These are phyloP conservation scores for Muraenolepis orangiensis DNA, from an alignment of 2,797 vertebrate species.

Conservation along the genomic window DNA sequence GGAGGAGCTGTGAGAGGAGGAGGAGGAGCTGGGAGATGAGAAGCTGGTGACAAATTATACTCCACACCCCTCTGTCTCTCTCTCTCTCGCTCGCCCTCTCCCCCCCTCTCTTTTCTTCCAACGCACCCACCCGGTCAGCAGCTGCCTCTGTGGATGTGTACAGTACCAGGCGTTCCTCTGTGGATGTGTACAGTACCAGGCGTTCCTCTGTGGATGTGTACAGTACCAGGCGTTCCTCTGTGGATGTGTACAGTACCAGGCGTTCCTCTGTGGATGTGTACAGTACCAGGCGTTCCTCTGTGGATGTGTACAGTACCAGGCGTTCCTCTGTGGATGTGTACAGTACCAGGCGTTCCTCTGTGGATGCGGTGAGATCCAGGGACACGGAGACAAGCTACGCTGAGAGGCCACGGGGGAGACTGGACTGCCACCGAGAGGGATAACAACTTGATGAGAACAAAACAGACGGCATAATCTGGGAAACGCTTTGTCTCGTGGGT, in stretches of 20 bases:
- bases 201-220: background rate
- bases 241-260: background rate
- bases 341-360: background rate
- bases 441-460: background rate
- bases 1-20: conserved; percentile 49
- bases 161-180: too few species aligned
- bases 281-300: background rate
- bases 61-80: conserved; percentile 52
- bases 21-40: conserved; percentile 48
- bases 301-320: background rate
- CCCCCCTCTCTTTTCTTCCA: background rate
- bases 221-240: too few species aligned
- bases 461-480: background rate
- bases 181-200: background rate
- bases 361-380: background rate
- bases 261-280: background rate
- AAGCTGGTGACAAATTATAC: conserved; percentile 46
- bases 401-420: background rate
- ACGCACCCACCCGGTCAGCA: background rate
- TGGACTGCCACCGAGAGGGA: background rate
- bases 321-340: too few species aligned
- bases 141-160: background rate
- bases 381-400: background rate
- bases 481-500: background rate
- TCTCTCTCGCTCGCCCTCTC: background rate